Percentiles rank a stretch among this genome's conserved stretches.
phyloP scores from a whole-genome alignment of 2,888 invertebrate species.

The Autographa gamma region DNA sequence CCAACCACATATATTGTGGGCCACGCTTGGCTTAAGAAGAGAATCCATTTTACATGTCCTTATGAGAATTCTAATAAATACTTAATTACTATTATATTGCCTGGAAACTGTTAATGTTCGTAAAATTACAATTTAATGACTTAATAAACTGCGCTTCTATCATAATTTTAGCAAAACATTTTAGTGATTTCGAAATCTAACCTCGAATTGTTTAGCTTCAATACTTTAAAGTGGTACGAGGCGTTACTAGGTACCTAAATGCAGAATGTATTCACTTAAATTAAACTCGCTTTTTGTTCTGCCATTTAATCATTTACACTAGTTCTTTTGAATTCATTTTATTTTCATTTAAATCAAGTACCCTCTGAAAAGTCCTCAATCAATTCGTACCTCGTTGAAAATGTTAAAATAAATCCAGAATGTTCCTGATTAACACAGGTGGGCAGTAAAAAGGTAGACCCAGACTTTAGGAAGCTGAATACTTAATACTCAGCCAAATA shows the following conservation, averaged over 20 bases:
- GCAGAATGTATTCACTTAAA: too few species aligned
- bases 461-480: constrained; percentile 19
- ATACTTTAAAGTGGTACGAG: too few species aligned
- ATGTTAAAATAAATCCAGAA: neutral
- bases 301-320: too few species aligned
- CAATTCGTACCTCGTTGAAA: neutral
- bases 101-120: neutral
- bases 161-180: neutral
- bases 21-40: constrained; percentile 14
- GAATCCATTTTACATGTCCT: constrained; percentile 11
- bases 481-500: constrained; percentile 29
- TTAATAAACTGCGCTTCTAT: neutral
- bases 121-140: neutral
- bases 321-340: too few species aligned
- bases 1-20: constrained; percentile 25
- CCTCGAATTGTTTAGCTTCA: too few species aligned
- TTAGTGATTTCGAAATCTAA: neutral
- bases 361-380: neutral
- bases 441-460: constrained; percentile 14
- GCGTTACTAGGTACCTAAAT: too few species aligned
- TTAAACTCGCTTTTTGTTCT: too few species aligned
- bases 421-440: neutral
- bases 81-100: constrained; percentile 3
- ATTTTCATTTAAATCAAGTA: too few species aligned
- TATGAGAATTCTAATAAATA: neutral